phyloP scores from a whole-genome alignment of 1,140 invertebrate species.

The Drosophila arawakana region DNA sequence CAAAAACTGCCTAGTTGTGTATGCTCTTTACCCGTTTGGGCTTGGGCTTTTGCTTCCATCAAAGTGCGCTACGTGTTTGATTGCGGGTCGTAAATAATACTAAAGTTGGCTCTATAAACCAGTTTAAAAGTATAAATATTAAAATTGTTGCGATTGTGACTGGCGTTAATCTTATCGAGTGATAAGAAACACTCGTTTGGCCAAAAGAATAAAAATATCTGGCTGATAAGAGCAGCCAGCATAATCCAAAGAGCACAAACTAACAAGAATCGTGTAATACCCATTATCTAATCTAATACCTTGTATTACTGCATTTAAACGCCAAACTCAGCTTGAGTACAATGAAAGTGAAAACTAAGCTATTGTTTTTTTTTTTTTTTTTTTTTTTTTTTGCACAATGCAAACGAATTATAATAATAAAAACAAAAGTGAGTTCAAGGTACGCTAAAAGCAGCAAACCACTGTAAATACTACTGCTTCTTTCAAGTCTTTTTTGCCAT shows the following conservation, averaged over 20 bases:
- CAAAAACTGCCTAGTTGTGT: constrained; percentile 15
- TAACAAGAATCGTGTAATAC: constrained; percentile 3
- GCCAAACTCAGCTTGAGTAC: constrained; percentile 11
- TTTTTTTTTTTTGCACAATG: constrained; percentile 34
- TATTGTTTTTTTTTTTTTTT: not conserved
- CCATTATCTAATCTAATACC: constrained; percentile 62
- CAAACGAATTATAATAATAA: constrained; percentile 46
- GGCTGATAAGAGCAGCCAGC: constrained; percentile 10
- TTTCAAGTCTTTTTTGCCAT: constrained; percentile 14
- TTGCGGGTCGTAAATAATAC: constrained; percentile 30
- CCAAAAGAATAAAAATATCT: not conserved
- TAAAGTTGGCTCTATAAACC: constrained; percentile 28
- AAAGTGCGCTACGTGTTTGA: constrained; percentile 37
- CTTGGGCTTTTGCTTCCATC: constrained; percentile 5
- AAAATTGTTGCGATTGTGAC: constrained; percentile 28
- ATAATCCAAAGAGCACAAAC: constrained; percentile 19
- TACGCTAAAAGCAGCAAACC: constrained; percentile 38
- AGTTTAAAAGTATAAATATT: constrained; percentile 32
- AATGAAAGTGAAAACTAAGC: constrained; percentile 45
- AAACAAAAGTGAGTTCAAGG: constrained; percentile 63
- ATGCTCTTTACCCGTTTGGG: not conserved
- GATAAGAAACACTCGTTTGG: constrained; percentile 2
- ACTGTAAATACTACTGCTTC: constrained; percentile 26
- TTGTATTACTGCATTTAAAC: constrained; percentile 37
- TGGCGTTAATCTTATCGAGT: constrained; percentile 36